Evolutionary conservation across 2,113 vertebrate genomes (phyloP).

Genomic region (Harpagus bidentatus): DNA sequence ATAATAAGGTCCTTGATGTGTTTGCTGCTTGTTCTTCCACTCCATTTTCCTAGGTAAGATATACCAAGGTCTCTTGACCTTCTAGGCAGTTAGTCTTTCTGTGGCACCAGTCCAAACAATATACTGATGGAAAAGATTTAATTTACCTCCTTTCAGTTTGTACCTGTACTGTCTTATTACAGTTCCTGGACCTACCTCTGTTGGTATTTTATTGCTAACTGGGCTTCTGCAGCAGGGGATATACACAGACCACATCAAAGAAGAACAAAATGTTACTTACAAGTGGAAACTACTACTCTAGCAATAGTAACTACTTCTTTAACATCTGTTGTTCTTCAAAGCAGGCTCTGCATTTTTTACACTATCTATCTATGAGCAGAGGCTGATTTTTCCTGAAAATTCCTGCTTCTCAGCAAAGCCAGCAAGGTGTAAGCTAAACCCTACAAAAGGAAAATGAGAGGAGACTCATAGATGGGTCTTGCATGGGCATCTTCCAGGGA

Average conservation of each 20-base stretch:
- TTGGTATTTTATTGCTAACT: neutral
- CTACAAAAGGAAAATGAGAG: neutral
- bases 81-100: neutral
- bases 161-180: neutral
- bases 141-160: constrained; percentile 31
- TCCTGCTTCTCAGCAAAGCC: neutral
- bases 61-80: neutral
- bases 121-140: constrained; percentile 20
- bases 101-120: neutral
- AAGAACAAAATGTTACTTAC: neutral
- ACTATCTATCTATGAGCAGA: neutral
- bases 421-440: neutral
- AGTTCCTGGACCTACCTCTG: neutral
- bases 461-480: neutral
- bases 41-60: neutral
- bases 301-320: neutral
- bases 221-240: neutral
- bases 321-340: constrained; percentile 25
- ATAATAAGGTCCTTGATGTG: neutral
- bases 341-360: neutral
- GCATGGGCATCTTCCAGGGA: neutral
- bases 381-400: neutral
- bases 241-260: constrained; percentile 17
- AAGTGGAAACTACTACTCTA: neutral
- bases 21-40: neutral